Conservation (phyloP, 2,113 vertebrate species). For the Ageneiosus marmoratus region DNA sequence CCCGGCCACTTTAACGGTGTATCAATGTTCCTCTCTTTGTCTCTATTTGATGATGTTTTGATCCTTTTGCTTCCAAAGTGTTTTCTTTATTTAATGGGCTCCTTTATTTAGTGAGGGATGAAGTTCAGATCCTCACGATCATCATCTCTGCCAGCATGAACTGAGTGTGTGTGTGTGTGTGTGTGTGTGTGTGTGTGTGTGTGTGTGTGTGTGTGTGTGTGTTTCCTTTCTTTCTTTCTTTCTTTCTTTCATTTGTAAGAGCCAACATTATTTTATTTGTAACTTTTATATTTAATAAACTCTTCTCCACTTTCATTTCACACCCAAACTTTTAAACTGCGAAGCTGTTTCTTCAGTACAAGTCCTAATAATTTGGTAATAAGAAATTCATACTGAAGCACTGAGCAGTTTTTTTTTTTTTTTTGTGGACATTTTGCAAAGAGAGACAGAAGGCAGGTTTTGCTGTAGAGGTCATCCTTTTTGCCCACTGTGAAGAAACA, state of each 20-base stretch:
- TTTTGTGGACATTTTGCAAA: constrained; percentile 78
- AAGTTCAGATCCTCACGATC: constrained; percentile 63
- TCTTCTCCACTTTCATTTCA: constrained; percentile 65
- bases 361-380: constrained; percentile 58
- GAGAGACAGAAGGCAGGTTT: constrained; percentile 73
- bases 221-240: neutral
- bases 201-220: neutral
- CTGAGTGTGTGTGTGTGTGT: constrained; percentile 56
- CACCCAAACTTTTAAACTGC: constrained; percentile 76
- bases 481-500: constrained; percentile 96
- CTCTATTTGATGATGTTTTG: constrained; percentile 64
- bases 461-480: constrained; percentile 78
- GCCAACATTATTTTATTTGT: constrained; percentile 68
- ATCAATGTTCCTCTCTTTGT: constrained; percentile 69
- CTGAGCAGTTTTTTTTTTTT: constrained; percentile 82
- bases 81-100: constrained; percentile 68
- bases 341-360: constrained; percentile 68
- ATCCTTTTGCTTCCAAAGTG: constrained; percentile 72
- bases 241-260: constrained; percentile 60
- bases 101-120: constrained; percentile 57
- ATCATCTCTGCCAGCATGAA: constrained; percentile 72
- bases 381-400: constrained; percentile 72
- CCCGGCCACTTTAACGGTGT: constrained; percentile 79
- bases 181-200: constrained; percentile 58
- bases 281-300: constrained; percentile 42